Evolutionary conservation across 2,797 vertebrate genomes (phyloP).

Genomic region (Lacerta agilis): DNA sequence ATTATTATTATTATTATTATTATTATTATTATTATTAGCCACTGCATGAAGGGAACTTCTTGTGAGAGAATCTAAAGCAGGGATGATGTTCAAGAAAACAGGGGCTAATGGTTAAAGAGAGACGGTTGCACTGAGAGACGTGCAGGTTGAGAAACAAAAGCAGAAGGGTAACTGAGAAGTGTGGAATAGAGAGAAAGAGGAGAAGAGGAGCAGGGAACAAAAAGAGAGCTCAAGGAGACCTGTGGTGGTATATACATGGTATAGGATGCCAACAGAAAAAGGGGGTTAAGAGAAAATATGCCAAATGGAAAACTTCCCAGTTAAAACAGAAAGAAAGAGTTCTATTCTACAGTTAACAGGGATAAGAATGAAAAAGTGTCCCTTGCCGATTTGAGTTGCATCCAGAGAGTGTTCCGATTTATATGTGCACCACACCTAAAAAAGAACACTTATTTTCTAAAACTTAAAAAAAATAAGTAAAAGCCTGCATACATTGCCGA

Average conservation of each 20-base stretch:
- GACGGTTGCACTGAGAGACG: neutral
- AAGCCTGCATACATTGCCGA: conserved; percentile 87
- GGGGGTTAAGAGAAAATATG: neutral
- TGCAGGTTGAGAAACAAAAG: neutral
- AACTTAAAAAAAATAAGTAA: conserved; percentile 42
- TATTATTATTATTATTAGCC: too few species aligned
- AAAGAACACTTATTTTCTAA: conserved; percentile 32
- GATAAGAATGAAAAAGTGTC: neutral
- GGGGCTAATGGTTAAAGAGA: neutral
- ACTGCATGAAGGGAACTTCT: too few species aligned
- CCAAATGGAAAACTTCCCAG: neutral
- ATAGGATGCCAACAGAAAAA: neutral
- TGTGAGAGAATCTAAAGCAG: too few species aligned
- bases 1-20: too few species aligned
- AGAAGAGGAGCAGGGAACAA: neutral
- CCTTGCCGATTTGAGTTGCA: neutral
- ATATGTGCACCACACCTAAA: conserved; percentile 46
- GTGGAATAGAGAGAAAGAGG: neutral
- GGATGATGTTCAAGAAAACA: too few species aligned
- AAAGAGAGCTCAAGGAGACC: neutral
- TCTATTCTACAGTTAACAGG: neutral
- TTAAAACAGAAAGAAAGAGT: neutral
- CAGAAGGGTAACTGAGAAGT: neutral
- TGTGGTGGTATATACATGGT: neutral
- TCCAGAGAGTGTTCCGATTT: conserved; percentile 21